Evolutionary conservation across 2,888 invertebrate species (phyloP), one percentile per base, ranked within the genome.

Genomic region (Pristionchus entomophagus): DNA sequence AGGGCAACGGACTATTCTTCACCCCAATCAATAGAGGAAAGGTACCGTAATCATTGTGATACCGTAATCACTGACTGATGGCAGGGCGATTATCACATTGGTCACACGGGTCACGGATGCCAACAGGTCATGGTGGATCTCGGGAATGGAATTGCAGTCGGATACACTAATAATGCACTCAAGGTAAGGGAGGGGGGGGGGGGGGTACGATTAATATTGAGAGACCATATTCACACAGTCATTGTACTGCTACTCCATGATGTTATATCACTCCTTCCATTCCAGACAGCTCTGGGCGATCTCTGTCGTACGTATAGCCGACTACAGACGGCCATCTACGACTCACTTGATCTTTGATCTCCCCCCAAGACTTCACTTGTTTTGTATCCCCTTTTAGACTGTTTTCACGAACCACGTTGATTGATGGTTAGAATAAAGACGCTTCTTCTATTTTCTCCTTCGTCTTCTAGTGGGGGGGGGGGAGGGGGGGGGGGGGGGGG

Each of bases 61-160:
- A n/a, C n/a, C n/a, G n/a, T n/a, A n/a, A n/a, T n/a, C n/a, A n/a
- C n/a, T n/a, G n/a, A n/a, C n/a, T n/a, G n/a, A n/a, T 80, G 14
- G 26, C 73, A 90, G 90, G 78, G 87, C 32, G 77, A 86, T n/a
- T 88, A 86, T 73, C 85, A 88, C 17, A 87, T 91, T n/a, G 91
- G 91, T 6, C 91, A 91, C 77, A 88, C 91, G 19, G 91, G 91
- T 49, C 90, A 91, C 65, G 91, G 91, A 56, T 91, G 91, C 78
- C 91, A 91, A 69, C 89, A 88, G 86, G 88, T 89, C 4, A 86
- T 87, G 19, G 87, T 89, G 14, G 90, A 90, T 86, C 87, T 88
- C 10, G 86, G 56, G 26, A 89, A 89, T 49, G 84, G 87, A 49
- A 62, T 91, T 2, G 88, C 89, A 2, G 87, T 91, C 22, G 88